Base-by-base conservation (phyloP, 2,888 invertebrate species). In the Drosophila flavopinicola region DNA sequence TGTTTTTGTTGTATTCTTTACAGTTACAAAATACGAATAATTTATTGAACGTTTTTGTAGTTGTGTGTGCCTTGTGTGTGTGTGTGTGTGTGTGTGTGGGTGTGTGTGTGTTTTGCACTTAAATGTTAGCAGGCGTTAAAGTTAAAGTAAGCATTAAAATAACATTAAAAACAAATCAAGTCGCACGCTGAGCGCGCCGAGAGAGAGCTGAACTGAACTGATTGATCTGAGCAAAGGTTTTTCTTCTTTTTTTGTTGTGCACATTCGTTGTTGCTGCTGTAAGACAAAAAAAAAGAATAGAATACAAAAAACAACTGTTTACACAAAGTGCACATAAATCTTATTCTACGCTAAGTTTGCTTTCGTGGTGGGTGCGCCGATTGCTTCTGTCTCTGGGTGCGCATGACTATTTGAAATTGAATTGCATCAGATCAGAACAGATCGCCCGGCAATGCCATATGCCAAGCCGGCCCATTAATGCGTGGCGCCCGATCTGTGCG, bases 401-500 rank as follows among this genome's bases (percentile, higher is more conserved):
- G 39, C 38, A 45, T 69, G 69, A 69, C 69, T 69, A 73, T 37
- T n/a, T 37, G 6, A 11, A 23, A 30, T 23, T 58, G 51, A 29
- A 65, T 58, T 47, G 25, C 7, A 41, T 45, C 15, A 23, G 29
- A 39, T 63, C 64, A 10, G 32, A 52, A 49, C 65, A 23, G 23
- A 41, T 41, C 45, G 42, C 52, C 52, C 57, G 45, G 33, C 53
- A 11, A 30, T 33, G 13, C n/a, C 20, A 20, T 20, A 20, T 20
- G 20, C 20, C 20, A 20, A 20, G 20, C 20, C 2, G 15, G 29
- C 32, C 7, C 35, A 32, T 42, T 88, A 87, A 58, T 87, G 85
- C 54, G 83, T 88, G 59, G 89, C 83, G 52, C 92, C 92, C 76
- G 92, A 93, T 89, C 94, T 95, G 92, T 94, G 94, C 86, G 96